Percentiles rank a stretch among this genome's conserved stretches.
phyloP scores from a whole-genome alignment of 2,797 vertebrate genomes.

The Cryptoblepharus egeriae region DNA sequence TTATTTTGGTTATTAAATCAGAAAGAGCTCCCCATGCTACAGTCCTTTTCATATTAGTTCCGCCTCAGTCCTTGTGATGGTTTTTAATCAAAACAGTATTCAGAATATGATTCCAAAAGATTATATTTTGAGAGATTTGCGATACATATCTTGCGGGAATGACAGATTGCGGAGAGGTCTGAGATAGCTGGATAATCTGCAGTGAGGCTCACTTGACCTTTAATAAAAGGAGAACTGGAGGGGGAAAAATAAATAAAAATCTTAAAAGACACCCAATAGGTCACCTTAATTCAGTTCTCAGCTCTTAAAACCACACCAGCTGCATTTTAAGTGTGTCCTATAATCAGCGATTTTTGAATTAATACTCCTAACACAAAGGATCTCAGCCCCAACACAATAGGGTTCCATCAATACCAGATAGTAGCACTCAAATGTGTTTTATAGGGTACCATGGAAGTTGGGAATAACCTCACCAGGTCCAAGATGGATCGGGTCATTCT shows the following conservation, averaged over 20 bases:
- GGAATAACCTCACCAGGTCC: not conserved
- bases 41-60: constrained; percentile 71
- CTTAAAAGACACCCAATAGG: constrained; percentile 60
- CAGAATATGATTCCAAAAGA: constrained; percentile 85
- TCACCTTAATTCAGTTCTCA: constrained; percentile 51
- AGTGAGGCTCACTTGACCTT: constrained; percentile 77
- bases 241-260: constrained; percentile 40
- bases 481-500: not conserved
- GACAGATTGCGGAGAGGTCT: constrained; percentile 80
- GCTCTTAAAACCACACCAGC: constrained; percentile 41
- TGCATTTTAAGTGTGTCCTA: constrained; percentile 37
- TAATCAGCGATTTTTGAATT: constrained; percentile 40
- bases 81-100: constrained; percentile 89
- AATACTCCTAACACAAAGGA: constrained; percentile 36
- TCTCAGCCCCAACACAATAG: not conserved
- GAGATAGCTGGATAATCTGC: constrained; percentile 79
- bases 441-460: not conserved
- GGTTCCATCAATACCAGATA: not conserved
- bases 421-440: not conserved
- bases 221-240: constrained; percentile 72
- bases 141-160: constrained; percentile 75
- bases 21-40: constrained; percentile 9
- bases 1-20: constrained; percentile 32
- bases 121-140: constrained; percentile 86
- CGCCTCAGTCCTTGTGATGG: constrained; percentile 66